Evolutionary conservation across 2,797 vertebrate genomes (phyloP).

Genomic region (Chlorospingus flavigularis): DNA sequence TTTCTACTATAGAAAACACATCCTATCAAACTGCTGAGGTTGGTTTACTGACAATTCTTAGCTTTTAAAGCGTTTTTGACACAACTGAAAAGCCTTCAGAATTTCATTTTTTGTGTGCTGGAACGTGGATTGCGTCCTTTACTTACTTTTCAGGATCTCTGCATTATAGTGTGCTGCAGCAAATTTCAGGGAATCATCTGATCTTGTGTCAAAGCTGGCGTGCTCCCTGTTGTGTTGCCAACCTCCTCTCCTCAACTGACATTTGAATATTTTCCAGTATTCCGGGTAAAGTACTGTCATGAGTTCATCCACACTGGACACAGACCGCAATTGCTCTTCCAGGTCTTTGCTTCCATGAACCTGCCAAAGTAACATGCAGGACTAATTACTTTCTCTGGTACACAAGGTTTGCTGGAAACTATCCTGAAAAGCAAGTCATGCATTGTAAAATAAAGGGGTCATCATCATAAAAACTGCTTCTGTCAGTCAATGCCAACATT

Average conservation of each 20-base stretch:
- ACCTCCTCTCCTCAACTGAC: slow-evolving; percentile 83
- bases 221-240: slow-evolving; percentile 73
- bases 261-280: slow-evolving; percentile 92
- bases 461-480: background rate
- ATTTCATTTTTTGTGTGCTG: background rate
- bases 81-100: background rate
- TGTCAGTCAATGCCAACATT: background rate
- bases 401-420: background rate
- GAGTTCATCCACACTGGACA: slow-evolving; percentile 93
- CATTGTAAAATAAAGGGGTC: background rate
- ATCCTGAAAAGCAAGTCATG: background rate
- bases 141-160: slow-evolving; percentile 94
- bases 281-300: slow-evolving; percentile 93
- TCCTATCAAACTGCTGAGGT: background rate
- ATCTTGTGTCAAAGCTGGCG: slow-evolving; percentile 66
- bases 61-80: background rate
- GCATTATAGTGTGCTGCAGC: slow-evolving; percentile 91
- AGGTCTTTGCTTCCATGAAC: slow-evolving; percentile 82
- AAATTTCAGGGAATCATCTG: slow-evolving; percentile 82
- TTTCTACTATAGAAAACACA: background rate
- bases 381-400: background rate
- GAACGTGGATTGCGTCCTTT: background rate
- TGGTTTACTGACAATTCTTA: background rate
- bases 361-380: slow-evolving; percentile 73
- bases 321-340: slow-evolving; percentile 90